phyloP scores from a whole-genome alignment of 2,888 invertebrate genomes.

The Pseudeuparius sepicola region DNA sequence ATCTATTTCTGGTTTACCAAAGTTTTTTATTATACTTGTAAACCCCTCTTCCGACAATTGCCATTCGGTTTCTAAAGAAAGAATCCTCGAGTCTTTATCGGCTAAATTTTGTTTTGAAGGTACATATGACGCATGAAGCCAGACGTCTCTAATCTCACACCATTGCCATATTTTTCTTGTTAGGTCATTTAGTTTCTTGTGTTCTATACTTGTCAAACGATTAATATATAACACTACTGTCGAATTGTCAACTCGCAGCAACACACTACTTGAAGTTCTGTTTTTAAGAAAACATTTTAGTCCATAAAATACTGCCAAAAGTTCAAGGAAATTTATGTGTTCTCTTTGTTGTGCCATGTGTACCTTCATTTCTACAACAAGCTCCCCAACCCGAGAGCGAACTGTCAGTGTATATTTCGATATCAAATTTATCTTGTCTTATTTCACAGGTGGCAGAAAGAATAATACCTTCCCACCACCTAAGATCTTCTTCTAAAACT shows the following conservation, averaged over 20 bases:
- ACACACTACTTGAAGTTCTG: background rate
- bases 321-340: conserved; percentile 5
- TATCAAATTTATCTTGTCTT: background rate
- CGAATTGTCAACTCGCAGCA: background rate
- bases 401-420: conserved; percentile 4
- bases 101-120: too few relatives aligned
- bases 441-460: conserved; percentile 1
- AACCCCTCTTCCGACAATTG: too few relatives aligned
- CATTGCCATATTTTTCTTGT: too few relatives aligned
- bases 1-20: conserved; percentile 1
- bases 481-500: conserved; percentile 17
- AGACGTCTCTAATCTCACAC: too few relatives aligned
- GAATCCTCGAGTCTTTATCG: too few relatives aligned
- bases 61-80: too few relatives aligned
- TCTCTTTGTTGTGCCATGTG: conserved; percentile 1
- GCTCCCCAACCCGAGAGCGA: conserved; percentile 6
- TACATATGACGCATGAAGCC: too few relatives aligned
- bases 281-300: conserved; percentile 4
- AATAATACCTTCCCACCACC: conserved; percentile 20
- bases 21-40: too few relatives aligned
- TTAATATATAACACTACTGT: conserved; percentile 2
- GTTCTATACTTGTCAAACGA: too few relatives aligned
- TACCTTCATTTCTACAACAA: background rate
- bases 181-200: too few relatives aligned
- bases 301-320: conserved; percentile 2